Evolutionary conservation across 1,140 invertebrate genomes (phyloP), one percentile per base, ranked within the genome.

Genomic region (Vanessa atalanta): DNA sequence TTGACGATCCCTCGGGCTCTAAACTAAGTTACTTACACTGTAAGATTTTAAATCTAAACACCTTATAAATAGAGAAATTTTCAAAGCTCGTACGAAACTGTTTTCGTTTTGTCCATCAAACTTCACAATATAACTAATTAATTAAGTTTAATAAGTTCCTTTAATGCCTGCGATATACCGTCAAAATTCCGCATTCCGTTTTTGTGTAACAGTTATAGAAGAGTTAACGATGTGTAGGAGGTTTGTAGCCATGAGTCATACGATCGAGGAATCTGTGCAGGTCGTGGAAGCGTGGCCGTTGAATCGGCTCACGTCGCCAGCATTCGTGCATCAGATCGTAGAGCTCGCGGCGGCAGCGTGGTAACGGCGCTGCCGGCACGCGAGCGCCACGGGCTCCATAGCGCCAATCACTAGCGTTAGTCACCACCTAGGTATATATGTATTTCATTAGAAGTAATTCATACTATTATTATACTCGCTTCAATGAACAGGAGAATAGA

Each of bases 311-410:
- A 31, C 96, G 94, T 83, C 98, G 97, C 98, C 98, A 99, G 88
- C 98, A 99, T 86, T 98, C 97, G 74, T 96, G 94, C 97, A 99
- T 98, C 75, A 99, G 92, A 89, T 98, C 97, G 92, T 97, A 98
- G 73, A 98, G 97, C 89, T 98, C 97, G 75, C 97, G 95, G 13
- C 97, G 97, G 90, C 97, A 98, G 78, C 97, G 96, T 79, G 96
- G 95, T 31, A 97, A 97, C 71, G 96, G 94, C 3, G 96, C 95
- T 4, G 96, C 95, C 15, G 97, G 94, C 65, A 89, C 89, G 37
- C 88, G 81, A 0, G 89, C 86, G 3, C 77, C 77, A 1, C 84
- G 82, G 1, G 87, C 91, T 16, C 93, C 92, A 37, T 88, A 89
- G 50, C 95, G 94, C 90, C 95, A 96, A 71, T 95, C 95, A 79